Conservation (phyloP, 2,797 vertebrate species). For the Xiphophorus birchmanni region DNA sequence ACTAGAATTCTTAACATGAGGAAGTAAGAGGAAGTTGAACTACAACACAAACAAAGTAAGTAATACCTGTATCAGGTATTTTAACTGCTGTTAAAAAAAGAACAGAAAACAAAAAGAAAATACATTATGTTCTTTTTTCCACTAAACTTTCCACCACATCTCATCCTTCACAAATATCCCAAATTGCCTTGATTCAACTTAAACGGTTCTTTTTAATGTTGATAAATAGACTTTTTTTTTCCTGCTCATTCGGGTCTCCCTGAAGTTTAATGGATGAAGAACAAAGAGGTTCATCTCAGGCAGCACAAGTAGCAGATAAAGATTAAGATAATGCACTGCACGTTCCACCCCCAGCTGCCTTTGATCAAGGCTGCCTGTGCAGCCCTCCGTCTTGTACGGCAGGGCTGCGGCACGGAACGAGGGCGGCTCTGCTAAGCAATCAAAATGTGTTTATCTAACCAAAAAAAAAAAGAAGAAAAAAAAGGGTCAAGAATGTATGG, state of each 20-base stretch:
- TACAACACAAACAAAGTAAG: neutral
- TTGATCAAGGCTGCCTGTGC: neutral
- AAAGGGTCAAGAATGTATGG: slow-evolving; percentile 60
- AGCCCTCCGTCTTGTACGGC: neutral
- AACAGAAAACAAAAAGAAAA: neutral
- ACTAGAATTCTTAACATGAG: neutral
- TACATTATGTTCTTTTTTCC: neutral
- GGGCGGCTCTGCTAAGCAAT: slow-evolving; percentile 41
- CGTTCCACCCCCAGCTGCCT: neutral
- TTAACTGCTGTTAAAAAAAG: neutral
- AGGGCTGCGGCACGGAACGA: slow-evolving; percentile 13
- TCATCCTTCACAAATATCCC: neutral
- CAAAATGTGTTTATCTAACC: slow-evolving; percentile 65
- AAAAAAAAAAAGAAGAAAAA: slow-evolving; percentile 17
- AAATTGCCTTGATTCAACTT: no score
- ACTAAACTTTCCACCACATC: neutral
- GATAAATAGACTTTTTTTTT: neutral
- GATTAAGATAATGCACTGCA: neutral
- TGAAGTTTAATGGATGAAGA: slow-evolving; percentile 19
- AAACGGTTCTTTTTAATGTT: neutral
- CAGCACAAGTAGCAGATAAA: slow-evolving; percentile 1
- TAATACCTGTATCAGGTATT: neutral
- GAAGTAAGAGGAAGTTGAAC: neutral
- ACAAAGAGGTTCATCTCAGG: neutral
- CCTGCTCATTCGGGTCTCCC: neutral